Base-by-base conservation (phyloP, 1,140 invertebrate genomes). In the Meteorus sp. region DNA sequence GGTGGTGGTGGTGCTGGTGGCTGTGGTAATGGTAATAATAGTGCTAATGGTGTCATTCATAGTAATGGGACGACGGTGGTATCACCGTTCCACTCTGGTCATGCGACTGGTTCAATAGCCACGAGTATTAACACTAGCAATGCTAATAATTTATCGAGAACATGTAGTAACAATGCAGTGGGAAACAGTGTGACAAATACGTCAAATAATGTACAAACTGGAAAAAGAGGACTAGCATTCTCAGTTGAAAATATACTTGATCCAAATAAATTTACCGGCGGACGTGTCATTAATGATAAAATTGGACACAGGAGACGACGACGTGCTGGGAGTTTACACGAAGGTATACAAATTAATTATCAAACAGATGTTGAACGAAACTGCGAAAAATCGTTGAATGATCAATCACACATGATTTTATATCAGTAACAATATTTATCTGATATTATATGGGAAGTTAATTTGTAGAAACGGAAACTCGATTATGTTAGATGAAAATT, bases 201-300 rank as follows among this genome's bases (percentile, higher is more conserved):
- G 2, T 58, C 71, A 3, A 52, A 70, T 50, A 65, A 66, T 9
- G 75, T 73, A 0, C 70, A 68, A 48, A 58, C 58, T 7, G 71
- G 64, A 56, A 77, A 77, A 60, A 61, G 82, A 67, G 80, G 85
- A 43, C 77, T 93, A 47, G 89, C 90, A 0, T 95, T 95, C 76
- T 94, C 92, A 2, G 92, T 95, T 3, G 92, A 95, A 76, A 94
- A 95, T 73, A 95, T 95, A 55, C 78, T 95, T 27, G 92, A 94
- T 73, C 92, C 92, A 0, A 93, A 88, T 59, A 94, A 94, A 75
- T 94, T 95, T 72, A 94, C 90, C 6, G 92, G 92, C 2, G 81
- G 71, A 63, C 72, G 69, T 25, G 61, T 71, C 25, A 62, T 77
- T n/a, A 64, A 68, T 44, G 64, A 50, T 27, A 61, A 69, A 55